Conservation (phyloP, 1,140 invertebrate genomes). For the Zaprionus gabonicus region DNA sequence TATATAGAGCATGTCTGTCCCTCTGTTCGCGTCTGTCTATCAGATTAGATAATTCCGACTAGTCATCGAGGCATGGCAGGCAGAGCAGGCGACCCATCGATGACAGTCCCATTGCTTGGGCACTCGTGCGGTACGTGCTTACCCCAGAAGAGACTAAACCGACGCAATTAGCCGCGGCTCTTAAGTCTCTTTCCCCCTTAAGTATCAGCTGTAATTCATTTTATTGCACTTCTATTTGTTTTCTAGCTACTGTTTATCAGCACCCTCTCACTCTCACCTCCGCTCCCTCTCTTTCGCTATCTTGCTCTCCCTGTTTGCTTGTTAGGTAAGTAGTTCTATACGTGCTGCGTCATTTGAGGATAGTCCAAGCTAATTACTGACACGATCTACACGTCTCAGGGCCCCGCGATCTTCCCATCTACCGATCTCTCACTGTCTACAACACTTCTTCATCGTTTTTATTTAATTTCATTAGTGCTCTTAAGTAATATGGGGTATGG, state of each 20-base stretch:
- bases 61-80: slow-evolving; percentile 24
- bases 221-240: slow-evolving; percentile 21
- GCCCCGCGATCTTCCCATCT: neutral
- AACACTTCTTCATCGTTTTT: neutral
- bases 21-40: slow-evolving; percentile 5
- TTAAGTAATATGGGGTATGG: slow-evolving; percentile 2
- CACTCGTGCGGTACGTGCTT: slow-evolving; percentile 29
- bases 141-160: slow-evolving; percentile 7
- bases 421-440: no score
- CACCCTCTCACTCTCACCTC: neutral
- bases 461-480: slow-evolving; percentile 30
- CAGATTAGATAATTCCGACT: slow-evolving; percentile 44
- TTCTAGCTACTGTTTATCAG: slow-evolving; percentile 19
- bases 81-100: slow-evolving; percentile 18
- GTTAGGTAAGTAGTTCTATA: neutral
- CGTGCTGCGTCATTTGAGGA: slow-evolving; percentile 24
- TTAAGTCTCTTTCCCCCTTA: neutral
- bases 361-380: slow-evolving; percentile 5
- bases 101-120: slow-evolving; percentile 14
- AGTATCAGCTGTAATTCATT: slow-evolving; percentile 16
- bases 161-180: neutral
- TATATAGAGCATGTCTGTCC: neutral
- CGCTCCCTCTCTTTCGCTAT: neutral
- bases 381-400: neutral
- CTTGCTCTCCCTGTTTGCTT: neutral